Evolutionary conservation across 2,797 vertebrate genomes (phyloP).

Genomic region (Erethizon dorsatum): DNA sequence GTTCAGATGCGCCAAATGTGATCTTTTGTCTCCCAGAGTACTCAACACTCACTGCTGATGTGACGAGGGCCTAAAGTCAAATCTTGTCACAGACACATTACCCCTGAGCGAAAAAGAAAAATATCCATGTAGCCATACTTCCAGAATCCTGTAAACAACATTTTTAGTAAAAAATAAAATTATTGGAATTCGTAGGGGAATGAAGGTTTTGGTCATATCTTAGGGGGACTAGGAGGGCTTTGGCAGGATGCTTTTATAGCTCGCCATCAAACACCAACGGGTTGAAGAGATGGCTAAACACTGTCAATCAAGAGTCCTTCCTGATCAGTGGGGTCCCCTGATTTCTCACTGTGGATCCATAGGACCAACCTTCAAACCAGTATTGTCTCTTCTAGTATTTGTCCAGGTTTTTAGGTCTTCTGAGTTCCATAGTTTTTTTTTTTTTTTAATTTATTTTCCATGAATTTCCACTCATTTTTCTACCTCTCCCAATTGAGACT

Average conservation of each 20-base stretch:
- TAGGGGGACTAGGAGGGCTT: too few relatives aligned
- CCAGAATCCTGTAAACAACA: not conserved
- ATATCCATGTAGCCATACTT: not conserved
- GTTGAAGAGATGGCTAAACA: not conserved
- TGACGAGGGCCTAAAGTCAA: constrained; percentile 10
- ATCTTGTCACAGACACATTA: not conserved
- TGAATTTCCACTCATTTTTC: not conserved
- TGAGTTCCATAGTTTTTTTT: too few relatives aligned
- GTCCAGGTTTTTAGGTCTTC: not conserved
- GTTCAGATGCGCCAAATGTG: constrained; percentile 9
- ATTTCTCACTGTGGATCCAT: not conserved
- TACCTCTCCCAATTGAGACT: not conserved
- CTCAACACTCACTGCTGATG: not conserved
- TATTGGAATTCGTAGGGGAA: not conserved
- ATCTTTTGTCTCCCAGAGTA: not conserved
- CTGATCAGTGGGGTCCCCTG: not conserved
- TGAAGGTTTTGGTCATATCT: not conserved
- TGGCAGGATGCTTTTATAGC: rapidly evolving
- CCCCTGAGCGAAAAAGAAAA: not conserved
- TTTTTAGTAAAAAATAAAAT: not conserved
- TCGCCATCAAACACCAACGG: too few relatives aligned
- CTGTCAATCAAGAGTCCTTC: not conserved
- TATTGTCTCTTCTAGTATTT: not conserved
- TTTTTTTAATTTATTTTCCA: not conserved
- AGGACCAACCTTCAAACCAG: not conserved